Evolutionary conservation across 2,888 invertebrate genomes (phyloP).

Genomic region (Rotaria macrura): DNA sequence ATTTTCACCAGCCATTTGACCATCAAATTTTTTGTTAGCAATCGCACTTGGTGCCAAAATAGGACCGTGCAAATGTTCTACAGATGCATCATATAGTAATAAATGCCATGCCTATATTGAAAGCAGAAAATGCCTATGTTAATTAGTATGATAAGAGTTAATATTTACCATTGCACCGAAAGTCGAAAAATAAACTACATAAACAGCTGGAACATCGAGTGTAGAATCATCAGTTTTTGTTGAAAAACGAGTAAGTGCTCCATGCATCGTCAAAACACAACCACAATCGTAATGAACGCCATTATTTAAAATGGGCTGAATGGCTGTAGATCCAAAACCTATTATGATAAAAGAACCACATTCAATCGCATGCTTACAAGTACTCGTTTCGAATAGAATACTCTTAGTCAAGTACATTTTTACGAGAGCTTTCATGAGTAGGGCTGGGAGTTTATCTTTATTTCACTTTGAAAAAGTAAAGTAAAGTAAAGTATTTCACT

Average conservation of each 20-base stretch:
- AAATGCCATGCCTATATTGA: neutral
- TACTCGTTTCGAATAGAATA: no score
- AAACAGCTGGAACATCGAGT: neutral
- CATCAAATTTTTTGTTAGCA: neutral
- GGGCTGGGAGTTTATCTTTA: no score
- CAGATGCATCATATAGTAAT: neutral
- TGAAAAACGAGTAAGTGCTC: neutral
- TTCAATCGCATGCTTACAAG: no score
- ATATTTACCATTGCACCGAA: neutral
- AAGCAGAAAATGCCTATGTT: no score
- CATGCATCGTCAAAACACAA: neutral
- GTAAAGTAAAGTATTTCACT: no score
- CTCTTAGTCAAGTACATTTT: no score
- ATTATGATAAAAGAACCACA: no score
- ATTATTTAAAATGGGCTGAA: neutral
- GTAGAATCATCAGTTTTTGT: accelerated
- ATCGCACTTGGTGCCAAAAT: neutral
- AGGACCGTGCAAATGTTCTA: neutral
- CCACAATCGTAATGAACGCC: conserved; percentile 10
- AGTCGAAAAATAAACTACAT: neutral
- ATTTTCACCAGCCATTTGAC: neutral
- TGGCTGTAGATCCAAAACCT: neutral
- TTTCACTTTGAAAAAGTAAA: no score
- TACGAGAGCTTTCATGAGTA: no score
- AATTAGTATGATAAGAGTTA: no score